Base-by-base conservation (phyloP, 1,140 invertebrate species). In the Gryon sp. region DNA sequence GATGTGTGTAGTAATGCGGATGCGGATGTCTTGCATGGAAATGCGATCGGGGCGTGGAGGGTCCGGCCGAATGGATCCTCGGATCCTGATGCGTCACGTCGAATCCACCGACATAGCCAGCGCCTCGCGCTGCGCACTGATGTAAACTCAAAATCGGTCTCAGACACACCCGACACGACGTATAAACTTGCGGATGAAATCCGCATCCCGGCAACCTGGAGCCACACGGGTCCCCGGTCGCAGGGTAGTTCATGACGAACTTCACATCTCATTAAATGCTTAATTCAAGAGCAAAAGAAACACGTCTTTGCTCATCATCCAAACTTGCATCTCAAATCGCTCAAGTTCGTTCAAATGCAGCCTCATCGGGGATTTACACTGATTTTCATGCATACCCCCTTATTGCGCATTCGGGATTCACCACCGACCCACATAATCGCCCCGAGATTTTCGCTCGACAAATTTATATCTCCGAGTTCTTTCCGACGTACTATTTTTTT, bases 131-230 rank as follows among this genome's bases (percentile, higher is more conserved):
- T 28, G 74, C 55, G 48, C 85, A 87, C 28, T 81, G 84, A 22
- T 85, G 85, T 30, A 86, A 40, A 32, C 78, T 81, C 41, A 87
- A 41, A 15, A 87, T 77, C 45, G 86, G 86, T 48, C 84, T 80
- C 41, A 85, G 77, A 55, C 87, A 87, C 30, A 84, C 77, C 57
- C 83, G 76, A 79, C 87, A 88, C 19, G 84, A 76, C 22, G 85
- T 82, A 19, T 83, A 82, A 11, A 85, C 78, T 53, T 85, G 86
- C 46, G 86, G 82, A 55, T 88, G 85, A 76, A 86, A 87, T 66
- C 85, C 86, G 83, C 86, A 87, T 84, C 85, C 85, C 85, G 84
- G 85, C 86, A 86, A 84, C 85, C 85, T 87, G 82, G 85, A 83
- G 85, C 84, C 86, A 83, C 86, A 76, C 62, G 83, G 85, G 52